These are phyloP conservation scores for Gymnothorax javanicus DNA, from an alignment of 2,797 vertebrate genomes.

Conservation along the genomic window DNA sequence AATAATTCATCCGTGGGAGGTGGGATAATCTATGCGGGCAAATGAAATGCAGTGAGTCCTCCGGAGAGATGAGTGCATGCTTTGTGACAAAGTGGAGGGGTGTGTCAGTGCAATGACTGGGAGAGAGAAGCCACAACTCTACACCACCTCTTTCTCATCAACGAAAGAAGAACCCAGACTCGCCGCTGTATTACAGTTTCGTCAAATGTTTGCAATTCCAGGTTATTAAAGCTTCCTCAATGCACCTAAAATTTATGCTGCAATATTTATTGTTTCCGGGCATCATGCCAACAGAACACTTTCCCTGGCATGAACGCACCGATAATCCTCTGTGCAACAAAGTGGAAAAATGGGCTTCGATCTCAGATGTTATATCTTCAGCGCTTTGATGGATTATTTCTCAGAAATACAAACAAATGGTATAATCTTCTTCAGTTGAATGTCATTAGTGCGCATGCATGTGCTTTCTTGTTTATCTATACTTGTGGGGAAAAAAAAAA, in stretches of 20 bases:
- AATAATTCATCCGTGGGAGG: conserved; percentile 5
- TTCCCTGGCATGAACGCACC: neutral
- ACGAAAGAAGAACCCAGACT: neutral
- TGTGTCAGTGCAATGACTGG: neutral
- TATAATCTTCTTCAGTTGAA: conserved; percentile 1
- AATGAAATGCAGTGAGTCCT: neutral
- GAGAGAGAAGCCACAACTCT: neutral
- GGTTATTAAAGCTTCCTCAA: conserved; percentile 4
- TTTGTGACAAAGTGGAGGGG: neutral
- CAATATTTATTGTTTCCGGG: neutral
- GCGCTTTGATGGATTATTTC: conserved; percentile 24
- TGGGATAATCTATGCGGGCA: neutral
- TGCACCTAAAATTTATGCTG: neutral
- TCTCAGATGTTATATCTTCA: neutral
- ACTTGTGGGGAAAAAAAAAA: no score
- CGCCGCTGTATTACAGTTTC: neutral
- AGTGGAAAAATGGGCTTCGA: conserved; percentile 18
- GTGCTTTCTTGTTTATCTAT: no score
- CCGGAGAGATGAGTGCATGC: neutral
- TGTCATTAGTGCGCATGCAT: neutral
- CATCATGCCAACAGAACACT: neutral
- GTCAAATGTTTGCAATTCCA: conserved; percentile 5
- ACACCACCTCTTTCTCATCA: neutral
- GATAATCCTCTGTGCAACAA: conserved; percentile 12
- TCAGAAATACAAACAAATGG: conserved; percentile 9